Evolutionary conservation across 1,140 invertebrate species (phyloP).

Genomic region (Scaptomyza montana): DNA sequence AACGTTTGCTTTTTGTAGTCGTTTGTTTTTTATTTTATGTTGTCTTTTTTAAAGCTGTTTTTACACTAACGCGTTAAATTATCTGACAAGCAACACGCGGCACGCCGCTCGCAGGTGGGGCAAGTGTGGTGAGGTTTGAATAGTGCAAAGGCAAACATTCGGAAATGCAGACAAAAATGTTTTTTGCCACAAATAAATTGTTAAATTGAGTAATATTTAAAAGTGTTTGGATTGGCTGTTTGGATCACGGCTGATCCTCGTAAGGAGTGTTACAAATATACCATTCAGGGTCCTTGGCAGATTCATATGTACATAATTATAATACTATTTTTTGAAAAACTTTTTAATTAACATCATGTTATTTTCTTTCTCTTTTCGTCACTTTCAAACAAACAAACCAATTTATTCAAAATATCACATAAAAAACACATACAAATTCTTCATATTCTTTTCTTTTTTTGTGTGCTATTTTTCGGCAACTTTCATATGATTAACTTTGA

Average conservation of each 20-base stretch:
- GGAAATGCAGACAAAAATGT: too few species aligned
- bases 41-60: constrained; percentile 43
- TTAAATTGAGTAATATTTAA: too few species aligned
- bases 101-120: constrained; percentile 29
- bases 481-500: constrained; percentile 31
- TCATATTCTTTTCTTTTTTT: too few species aligned
- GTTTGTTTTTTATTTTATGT: neutral
- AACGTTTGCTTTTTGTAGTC: constrained; percentile 20
- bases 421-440: neutral
- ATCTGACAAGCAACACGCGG: constrained; percentile 67
- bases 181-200: too few species aligned
- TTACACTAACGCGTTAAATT: constrained; percentile 71
- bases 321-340: too few species aligned
- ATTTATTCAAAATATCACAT: neutral
- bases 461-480: constrained; percentile 5
- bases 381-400: neutral
- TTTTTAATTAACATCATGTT: too few species aligned
- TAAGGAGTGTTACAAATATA: too few species aligned
- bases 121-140: neutral
- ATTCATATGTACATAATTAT: too few species aligned
- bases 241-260: too few species aligned
- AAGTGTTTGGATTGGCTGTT: too few species aligned
- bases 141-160: neutral
- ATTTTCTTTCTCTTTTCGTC: too few species aligned
- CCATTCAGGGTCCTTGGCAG: too few species aligned